Evolutionary conservation across 2,888 invertebrate species (phyloP).

Genomic region (Diabrotica balteata): DNA sequence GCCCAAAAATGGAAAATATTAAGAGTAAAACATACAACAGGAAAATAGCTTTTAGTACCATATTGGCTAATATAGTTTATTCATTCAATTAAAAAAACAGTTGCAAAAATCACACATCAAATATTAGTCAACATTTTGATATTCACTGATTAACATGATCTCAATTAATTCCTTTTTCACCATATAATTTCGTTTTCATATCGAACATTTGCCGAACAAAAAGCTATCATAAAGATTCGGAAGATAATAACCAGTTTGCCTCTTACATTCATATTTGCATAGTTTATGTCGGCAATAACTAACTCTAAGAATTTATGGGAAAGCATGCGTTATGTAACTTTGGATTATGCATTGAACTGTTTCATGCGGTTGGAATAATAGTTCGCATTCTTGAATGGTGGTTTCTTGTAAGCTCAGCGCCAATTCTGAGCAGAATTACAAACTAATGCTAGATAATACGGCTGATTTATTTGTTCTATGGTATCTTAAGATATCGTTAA

Average conservation of each 20-base stretch:
- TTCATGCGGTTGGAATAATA: constrained; percentile 25
- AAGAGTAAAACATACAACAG: too few relatives aligned
- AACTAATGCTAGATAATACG: constrained; percentile 19
- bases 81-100: too few relatives aligned
- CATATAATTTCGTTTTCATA: too few relatives aligned
- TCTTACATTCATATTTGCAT: constrained; percentile 29
- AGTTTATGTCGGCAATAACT: constrained; percentile 31
- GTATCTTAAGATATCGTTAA: constrained; percentile 4
- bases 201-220: not conserved
- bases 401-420: constrained; percentile 18
- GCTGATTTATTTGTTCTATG: constrained; percentile 19
- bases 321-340: constrained; percentile 23
- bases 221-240: constrained; percentile 13
- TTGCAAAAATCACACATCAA: too few relatives aligned
- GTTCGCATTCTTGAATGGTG: constrained; percentile 25
- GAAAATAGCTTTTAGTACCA: too few relatives aligned
- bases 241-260: constrained; percentile 17
- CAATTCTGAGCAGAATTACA: constrained; percentile 24
- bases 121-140: too few relatives aligned
- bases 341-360: constrained; percentile 28
- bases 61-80: too few relatives aligned
- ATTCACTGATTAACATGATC: too few relatives aligned
- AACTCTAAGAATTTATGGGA: constrained; percentile 28
- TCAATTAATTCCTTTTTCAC: too few relatives aligned
- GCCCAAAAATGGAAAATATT: too few relatives aligned